Evolutionary conservation across 2,797 vertebrate species (phyloP), one percentile per base, ranked within the genome.

Genomic region (Hoplostethus atlanticus): DNA sequence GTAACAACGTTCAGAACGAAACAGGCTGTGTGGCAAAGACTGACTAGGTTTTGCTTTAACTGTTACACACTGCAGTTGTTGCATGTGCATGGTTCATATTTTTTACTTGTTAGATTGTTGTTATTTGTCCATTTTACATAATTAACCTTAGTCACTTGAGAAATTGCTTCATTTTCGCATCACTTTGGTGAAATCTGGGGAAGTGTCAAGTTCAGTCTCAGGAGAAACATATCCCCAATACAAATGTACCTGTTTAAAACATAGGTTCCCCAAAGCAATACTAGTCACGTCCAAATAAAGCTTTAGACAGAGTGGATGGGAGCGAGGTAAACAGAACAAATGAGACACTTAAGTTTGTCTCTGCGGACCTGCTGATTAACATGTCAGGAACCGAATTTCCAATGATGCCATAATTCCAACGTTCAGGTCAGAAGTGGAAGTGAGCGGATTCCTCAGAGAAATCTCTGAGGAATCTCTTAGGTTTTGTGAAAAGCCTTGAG

Each of bases 351-450:
- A 21, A 21, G 21, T 17, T 8, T 28, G 42, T 44, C 50, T 52
- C 17, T 52, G 5, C 25, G 25, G 10, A 21, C 9, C 3, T 9
- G 46, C 76, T 71, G 81, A 84, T 87, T 78, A 90, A 83, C 64
- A 78, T 46, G 79, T 77, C 72, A 25, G 73, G 54, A 84, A 80
- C 78, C 77, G 73, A 55, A 67, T 61, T 76, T 42, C 59, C 42
- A 46, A 46, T 5, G 40, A 68, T n/a, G 55, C 56, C 13, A 17
- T 6, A 56, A 56, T 31, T 73, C n/a, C 15, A n/a, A 80, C 75
- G 65, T 74, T 65, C 4, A 2, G 61, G 77, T 83, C 42, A 21
- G 10, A 48, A 64, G 21, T 21, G 53, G 77, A 72, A 79, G 66
- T n/a, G 67, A 53, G 36, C 63, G 28, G 31, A 34, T 21, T 21